These are phyloP conservation scores for Lacanobia wlatinum DNA, from an alignment of 2,888 invertebrate genomes.

Conservation along the genomic window DNA sequence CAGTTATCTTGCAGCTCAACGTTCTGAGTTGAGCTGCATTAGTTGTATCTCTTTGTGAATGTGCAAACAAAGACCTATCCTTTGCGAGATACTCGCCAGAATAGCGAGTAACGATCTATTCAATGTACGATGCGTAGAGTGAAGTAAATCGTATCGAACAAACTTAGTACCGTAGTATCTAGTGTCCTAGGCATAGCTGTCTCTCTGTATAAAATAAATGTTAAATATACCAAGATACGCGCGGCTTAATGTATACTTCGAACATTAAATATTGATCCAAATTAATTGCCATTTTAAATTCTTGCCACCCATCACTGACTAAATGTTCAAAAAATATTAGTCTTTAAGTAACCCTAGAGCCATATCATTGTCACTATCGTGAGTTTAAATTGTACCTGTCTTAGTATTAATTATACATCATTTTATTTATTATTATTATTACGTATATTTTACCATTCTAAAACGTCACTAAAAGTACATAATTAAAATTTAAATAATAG, in stretches of 20 bases:
- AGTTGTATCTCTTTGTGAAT: too few species aligned
- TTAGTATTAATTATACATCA: conserved; percentile 56
- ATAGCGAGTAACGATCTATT: too few species aligned
- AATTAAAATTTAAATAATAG: background rate
- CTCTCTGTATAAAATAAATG: background rate
- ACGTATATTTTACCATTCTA: conserved; percentile 11
- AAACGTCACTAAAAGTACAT: conserved; percentile 31
- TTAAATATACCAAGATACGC: background rate
- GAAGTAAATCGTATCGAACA: too few species aligned
- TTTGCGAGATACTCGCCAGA: too few species aligned
- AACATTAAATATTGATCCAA: conserved; percentile 15
- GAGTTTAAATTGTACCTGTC: conserved; percentile 63
- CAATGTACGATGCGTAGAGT: too few species aligned
- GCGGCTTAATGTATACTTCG: conserved; percentile 26
- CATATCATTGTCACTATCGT: conserved; percentile 61
- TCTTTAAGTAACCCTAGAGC: conserved; percentile 17
- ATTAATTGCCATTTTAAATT: background rate
- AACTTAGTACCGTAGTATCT: background rate
- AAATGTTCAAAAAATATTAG: conserved; percentile 1
- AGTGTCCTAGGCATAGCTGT: conserved; percentile 8
- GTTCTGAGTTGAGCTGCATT: too few species aligned
- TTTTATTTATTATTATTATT: conserved; percentile 20
- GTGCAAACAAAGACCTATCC: too few species aligned
- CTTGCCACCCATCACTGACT: conserved; percentile 3
- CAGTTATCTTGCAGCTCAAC: too few species aligned